Base-by-base conservation (phyloP, 2,888 invertebrate species). In the Phlogophora meticulosa region DNA sequence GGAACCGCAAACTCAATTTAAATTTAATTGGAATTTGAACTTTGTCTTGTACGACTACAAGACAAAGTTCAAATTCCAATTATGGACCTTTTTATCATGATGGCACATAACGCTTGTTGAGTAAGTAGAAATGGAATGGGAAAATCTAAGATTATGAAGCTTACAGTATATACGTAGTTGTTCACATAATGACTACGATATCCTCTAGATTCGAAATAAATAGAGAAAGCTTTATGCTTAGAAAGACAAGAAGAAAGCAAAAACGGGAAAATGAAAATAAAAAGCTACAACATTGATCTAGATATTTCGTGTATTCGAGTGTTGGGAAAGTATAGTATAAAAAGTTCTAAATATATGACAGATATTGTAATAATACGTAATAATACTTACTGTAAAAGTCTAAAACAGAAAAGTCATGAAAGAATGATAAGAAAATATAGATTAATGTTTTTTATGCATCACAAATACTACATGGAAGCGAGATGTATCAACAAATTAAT, bases 381-480 rank as follows among this genome's bases (percentile, higher is more conserved):
- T 68, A 77, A 59, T 77, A 94, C 94, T 94, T 82, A 94, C 93
- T 88, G 83, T 78, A 61, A 75, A 83, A 84, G 72, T 91, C 92
- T 94, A 91, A 90, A 92, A 91, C 85, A 91, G 91, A 92, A 90
- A 87, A 92, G 92, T 89, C 92, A 93, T 94, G 94, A 91, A 94
- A 92, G 65, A 85, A 88, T 76, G 58, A 13, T 65, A 83, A 86
- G 78, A 87, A 88, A 81, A 86, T 84, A 86, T 82, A 86, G 82
- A 80, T 80, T 82, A 88, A 91, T 90, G 85, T 85, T 90, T 90
- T 91, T 86, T 82, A 84, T 78, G 81, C 80, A 87, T 86, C 91
- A 94, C 93, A 93, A 92, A 91, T 93, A 93, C 93, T 91, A 94
- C 89, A 94, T 93, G 92, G 93, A 94, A 89, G 92, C 93, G 89